A percentile compares a stretch with the other conserved stretches of the same genome.
phyloP scores from a whole-genome alignment of 1,140 invertebrate genomes.

The Megalonaias nervosa region DNA sequence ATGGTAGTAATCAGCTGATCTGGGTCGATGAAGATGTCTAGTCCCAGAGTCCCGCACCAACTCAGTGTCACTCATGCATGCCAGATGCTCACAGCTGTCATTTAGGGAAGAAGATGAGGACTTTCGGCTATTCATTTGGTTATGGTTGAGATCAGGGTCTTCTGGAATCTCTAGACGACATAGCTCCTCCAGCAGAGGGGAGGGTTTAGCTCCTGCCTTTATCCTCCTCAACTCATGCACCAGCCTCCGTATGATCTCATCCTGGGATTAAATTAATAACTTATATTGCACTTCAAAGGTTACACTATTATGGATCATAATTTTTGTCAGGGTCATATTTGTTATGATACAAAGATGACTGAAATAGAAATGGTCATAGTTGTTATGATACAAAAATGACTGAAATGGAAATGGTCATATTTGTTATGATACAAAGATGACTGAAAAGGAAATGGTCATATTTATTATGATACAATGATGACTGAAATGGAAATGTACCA shows the following conservation, averaged over 20 bases:
- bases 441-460: too few species aligned
- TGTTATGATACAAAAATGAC: too few species aligned
- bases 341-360: too few species aligned
- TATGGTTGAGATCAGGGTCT: slow-evolving; percentile 30
- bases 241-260: slow-evolving; percentile 47
- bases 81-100: slow-evolving; percentile 31
- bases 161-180: slow-evolving; percentile 30
- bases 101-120: slow-evolving; percentile 37
- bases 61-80: slow-evolving; percentile 33
- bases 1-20: slow-evolving; percentile 23
- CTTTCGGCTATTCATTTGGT: slow-evolving; percentile 13
- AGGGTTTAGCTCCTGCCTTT: slow-evolving; percentile 28
- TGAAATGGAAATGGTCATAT: too few species aligned
- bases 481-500: too few species aligned
- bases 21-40: slow-evolving; percentile 7
- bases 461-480: too few species aligned
- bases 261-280: slow-evolving; percentile 23
- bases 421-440: too few species aligned
- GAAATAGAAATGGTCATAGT: too few species aligned
- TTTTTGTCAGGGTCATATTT: too few species aligned
- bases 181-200: slow-evolving; percentile 46
- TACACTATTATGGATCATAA: too few species aligned
- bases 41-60: slow-evolving; percentile 14
- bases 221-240: slow-evolving; percentile 42
- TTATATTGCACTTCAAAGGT: too few species aligned